Conservation (phyloP, 2,113 vertebrate genomes). For the Origma solitaria region DNA sequence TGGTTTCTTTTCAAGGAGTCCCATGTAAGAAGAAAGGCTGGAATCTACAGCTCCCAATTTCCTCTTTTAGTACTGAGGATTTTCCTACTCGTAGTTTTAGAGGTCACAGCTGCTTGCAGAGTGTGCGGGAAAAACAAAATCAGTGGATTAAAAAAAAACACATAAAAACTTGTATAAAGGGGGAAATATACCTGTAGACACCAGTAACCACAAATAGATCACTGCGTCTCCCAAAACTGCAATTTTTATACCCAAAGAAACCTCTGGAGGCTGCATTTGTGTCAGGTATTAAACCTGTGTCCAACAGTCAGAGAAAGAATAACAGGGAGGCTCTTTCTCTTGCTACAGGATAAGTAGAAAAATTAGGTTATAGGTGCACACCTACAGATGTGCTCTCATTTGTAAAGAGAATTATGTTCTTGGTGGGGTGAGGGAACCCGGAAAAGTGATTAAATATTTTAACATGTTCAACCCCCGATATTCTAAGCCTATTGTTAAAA, state of each 20-base stretch:
- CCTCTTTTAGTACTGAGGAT: background rate
- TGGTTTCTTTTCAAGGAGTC: background rate
- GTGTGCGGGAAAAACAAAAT: background rate
- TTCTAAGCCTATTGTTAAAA: background rate
- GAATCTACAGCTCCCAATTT: background rate
- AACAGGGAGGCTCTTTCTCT: background rate
- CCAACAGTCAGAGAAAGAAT: background rate
- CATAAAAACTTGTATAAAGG: background rate
- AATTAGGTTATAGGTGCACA: background rate
- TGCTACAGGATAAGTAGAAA: background rate
- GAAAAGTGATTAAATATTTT: background rate
- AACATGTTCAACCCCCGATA: background rate
- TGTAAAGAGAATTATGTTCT: background rate
- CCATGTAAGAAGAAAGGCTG: background rate
- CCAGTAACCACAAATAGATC: background rate
- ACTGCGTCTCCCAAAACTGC: background rate
- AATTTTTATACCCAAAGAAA: background rate
- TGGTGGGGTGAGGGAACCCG: background rate
- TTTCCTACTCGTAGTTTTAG: background rate
- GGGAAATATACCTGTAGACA: background rate
- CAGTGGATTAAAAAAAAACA: accelerated
- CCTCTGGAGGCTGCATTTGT: background rate
- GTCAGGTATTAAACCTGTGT: background rate
- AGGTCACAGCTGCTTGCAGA: background rate
- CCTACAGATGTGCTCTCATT: background rate